phyloP scores from a whole-genome alignment of 2,113 vertebrate species.

The Hirundichthys speculiger region DNA sequence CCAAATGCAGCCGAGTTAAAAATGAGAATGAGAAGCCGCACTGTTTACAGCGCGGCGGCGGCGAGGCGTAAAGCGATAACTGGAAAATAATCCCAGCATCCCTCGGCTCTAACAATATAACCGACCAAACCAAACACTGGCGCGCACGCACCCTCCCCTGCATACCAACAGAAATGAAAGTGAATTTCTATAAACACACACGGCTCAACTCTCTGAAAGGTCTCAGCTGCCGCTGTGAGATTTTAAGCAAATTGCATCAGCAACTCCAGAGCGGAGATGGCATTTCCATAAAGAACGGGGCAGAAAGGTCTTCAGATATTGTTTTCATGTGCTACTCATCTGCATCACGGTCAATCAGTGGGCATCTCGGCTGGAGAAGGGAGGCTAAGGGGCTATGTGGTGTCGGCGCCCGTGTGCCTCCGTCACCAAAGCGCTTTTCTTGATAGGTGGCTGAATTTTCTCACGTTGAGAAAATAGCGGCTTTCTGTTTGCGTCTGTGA shows the following conservation, averaged over 20 bases:
- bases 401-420: too few relatives aligned
- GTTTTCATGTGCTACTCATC: slow-evolving; percentile 12
- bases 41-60: neutral
- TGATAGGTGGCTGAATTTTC: too few relatives aligned
- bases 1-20: slow-evolving; percentile 6
- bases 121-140: neutral
- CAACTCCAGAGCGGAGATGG: neutral
- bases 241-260: neutral
- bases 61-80: neutral
- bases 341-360: neutral
- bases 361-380: too few relatives aligned
- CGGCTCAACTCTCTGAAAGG: neutral
- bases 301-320: slow-evolving; percentile 9
- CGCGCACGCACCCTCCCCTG: neutral
- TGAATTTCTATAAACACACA: neutral
- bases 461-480: too few relatives aligned
- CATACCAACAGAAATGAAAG: slow-evolving; percentile 9
- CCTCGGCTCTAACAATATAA: neutral
- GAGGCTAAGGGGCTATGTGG: too few relatives aligned
- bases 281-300: slow-evolving; percentile 4
- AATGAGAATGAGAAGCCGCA: slow-evolving; percentile 19
- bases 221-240: slow-evolving; percentile 18
- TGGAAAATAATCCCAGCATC: slow-evolving; percentile 33
- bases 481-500: too few relatives aligned
- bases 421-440: too few relatives aligned